phyloP scores from a whole-genome alignment of 2,888 invertebrate genomes.

The Acanthosepion lycidas region DNA sequence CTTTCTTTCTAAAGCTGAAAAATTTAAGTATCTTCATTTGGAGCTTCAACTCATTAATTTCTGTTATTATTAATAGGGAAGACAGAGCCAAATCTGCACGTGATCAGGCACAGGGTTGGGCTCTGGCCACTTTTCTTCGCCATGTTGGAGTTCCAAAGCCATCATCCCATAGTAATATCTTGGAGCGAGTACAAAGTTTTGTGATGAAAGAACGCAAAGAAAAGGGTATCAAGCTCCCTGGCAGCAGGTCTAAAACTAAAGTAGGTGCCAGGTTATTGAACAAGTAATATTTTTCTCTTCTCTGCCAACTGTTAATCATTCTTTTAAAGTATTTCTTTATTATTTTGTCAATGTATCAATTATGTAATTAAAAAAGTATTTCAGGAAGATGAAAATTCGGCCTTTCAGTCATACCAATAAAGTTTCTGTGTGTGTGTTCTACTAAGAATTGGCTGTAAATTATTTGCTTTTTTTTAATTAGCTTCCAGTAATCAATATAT shows the following conservation, averaged over 20 bases:
- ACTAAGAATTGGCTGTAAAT: no score
- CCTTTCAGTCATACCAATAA: no score
- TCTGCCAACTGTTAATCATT: not conserved
- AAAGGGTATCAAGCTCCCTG: slow-evolving; percentile 78
- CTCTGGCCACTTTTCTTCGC: slow-evolving; percentile 87
- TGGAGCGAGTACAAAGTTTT: slow-evolving; percentile 88
- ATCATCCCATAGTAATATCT: slow-evolving; percentile 77
- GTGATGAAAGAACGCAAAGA: slow-evolving; percentile 88
- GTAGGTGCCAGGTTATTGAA: slow-evolving; percentile 49
- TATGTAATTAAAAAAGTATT: not conserved
- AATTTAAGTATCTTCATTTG: not conserved
- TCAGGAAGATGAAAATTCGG: no score
- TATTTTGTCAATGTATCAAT: slow-evolving; percentile 34
- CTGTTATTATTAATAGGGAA: slow-evolving; percentile 39
- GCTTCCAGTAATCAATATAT: not conserved
- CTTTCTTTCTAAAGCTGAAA: no score
- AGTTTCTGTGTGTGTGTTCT: no score
- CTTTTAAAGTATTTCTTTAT: not conserved
- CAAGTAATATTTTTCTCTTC: slow-evolving; percentile 11
- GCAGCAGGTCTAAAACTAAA: slow-evolving; percentile 56
- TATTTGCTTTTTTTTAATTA: not conserved
- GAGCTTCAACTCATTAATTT: not conserved
- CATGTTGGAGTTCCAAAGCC: slow-evolving; percentile 82
- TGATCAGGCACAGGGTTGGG: slow-evolving; percentile 81
- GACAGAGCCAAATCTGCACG: slow-evolving; percentile 53